Base-by-base conservation (phyloP, 1,140 invertebrate genomes). In the Leptopilina clavipes region DNA sequence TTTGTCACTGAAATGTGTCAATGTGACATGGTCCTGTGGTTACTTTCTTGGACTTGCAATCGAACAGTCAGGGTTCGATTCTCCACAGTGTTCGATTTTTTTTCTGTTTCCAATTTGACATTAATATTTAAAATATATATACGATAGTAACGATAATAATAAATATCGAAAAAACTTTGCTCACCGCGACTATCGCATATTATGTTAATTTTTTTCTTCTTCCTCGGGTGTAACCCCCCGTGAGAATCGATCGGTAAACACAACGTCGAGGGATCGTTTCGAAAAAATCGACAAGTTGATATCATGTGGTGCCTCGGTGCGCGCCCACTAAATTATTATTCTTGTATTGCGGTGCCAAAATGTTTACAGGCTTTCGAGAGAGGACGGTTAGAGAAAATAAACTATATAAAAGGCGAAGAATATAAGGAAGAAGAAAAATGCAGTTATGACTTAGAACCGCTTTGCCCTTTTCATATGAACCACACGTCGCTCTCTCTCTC, bases 271-370 rank as follows among this genome's bases (percentile, higher is more conserved):
- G 74, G 76, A 1, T 75, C 80, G 83, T 85, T 85, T 84, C 81
- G 65, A 82, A 81, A 84, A 85, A 85, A 85, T 84, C 80, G 80
- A 84, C 83, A 79, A 85, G 72, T 73, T 72, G 80, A 80, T 82
- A 76, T 84, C 81, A 79, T 82, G 83, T 78, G 77, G 81, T 72
- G 73, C 74, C 45, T 77, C 76, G 59, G 31, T 75, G 74, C 70
- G 79, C 54, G 78, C 74, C 76, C 76, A 72, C 80, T 86, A 85
- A 86, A 85, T 86, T 86, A 86, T 85, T 80, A 81, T 83, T 82
- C 80, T 83, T 83, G 83, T 78, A 79, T 71, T 77, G 76, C 76
- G 83, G 79, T 84, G 85, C 84, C 82, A 85, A 86, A 86, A 85
- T 85, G 84, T 86, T 85, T 84, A 84, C 82, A 80, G 80, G 83